Percentiles rank a stretch among this genome's conserved stretches.
phyloP scores from a whole-genome alignment of 2,888 invertebrate genomes.

The Meteorus colon region DNA sequence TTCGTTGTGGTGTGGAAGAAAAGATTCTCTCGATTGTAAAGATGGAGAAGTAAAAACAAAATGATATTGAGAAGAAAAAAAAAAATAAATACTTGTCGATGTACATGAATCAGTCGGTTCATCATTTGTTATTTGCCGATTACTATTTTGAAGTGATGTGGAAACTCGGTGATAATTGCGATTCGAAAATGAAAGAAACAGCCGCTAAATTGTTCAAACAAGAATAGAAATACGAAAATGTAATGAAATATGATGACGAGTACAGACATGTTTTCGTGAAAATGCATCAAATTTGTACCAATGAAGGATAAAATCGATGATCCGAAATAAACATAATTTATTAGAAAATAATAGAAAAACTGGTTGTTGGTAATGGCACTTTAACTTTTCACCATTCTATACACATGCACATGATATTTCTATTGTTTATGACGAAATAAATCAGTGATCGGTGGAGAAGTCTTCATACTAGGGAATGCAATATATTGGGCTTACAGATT shows the following conservation, averaged over 20 bases:
- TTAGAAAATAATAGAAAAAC: conserved; percentile 61
- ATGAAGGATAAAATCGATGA: conserved; percentile 53
- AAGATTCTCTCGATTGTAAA: background rate
- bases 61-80: background rate
- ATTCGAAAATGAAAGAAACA: background rate
- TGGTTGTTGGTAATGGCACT: conserved; percentile 20
- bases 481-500: conserved; percentile 34
- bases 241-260: background rate
- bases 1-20: background rate
- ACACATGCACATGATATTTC: background rate
- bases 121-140: background rate
- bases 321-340: conserved; percentile 67
- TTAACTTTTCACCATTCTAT: conserved; percentile 19
- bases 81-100: background rate
- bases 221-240: background rate
- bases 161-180: background rate
- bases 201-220: background rate
- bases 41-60: background rate
- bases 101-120: background rate
- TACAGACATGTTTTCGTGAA: conserved; percentile 15
- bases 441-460: background rate
- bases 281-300: conserved; percentile 64
- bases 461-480: background rate
- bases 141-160: background rate
- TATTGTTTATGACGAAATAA: conserved; percentile 14